These are phyloP conservation scores for Drosophila pachea DNA, from an alignment of 1,140 invertebrate genomes.

Conservation along the genomic window DNA sequence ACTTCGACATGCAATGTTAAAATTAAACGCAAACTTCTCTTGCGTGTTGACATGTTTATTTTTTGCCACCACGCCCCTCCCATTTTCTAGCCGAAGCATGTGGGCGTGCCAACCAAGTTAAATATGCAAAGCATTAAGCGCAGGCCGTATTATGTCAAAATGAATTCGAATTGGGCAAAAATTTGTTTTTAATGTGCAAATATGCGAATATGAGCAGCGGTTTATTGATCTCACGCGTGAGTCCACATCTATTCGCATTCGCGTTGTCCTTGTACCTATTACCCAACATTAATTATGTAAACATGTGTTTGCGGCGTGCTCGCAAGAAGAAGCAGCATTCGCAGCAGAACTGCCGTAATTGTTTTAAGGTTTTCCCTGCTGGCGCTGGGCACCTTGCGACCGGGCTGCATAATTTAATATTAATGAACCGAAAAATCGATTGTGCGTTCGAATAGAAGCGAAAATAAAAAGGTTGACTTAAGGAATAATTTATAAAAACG, in stretches of 20 bases:
- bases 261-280: too few species aligned
- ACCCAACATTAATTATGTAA: not conserved
- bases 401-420: conserved; percentile 38
- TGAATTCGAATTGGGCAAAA: not conserved
- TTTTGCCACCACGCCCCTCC: conserved; percentile 5
- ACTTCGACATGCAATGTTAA: conserved; percentile 67
- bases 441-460: not conserved
- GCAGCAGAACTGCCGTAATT: conserved; percentile 4
- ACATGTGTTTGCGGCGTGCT: conserved; percentile 3
- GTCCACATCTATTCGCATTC: not conserved
- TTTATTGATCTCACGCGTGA: not conserved
- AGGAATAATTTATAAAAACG: too few species aligned
- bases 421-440: conserved; percentile 42
- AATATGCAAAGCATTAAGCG: conserved; percentile 19
- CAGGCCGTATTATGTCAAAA: conserved; percentile 23
- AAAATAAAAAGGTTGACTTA: not conserved
- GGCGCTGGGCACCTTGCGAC: conserved; percentile 11
- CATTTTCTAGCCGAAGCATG: conserved; percentile 13
- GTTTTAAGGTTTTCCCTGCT: conserved; percentile 1
- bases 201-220: conserved; percentile 15
- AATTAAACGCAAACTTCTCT: conserved; percentile 62
- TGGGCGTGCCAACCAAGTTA: conserved; percentile 27
- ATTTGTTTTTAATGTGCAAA: conserved; percentile 35
- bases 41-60: conserved; percentile 63
- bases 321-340: not conserved